Evolutionary conservation across 1,140 invertebrate species (phyloP).

Genomic region (Daktulosphaira vitifoliae): DNA sequence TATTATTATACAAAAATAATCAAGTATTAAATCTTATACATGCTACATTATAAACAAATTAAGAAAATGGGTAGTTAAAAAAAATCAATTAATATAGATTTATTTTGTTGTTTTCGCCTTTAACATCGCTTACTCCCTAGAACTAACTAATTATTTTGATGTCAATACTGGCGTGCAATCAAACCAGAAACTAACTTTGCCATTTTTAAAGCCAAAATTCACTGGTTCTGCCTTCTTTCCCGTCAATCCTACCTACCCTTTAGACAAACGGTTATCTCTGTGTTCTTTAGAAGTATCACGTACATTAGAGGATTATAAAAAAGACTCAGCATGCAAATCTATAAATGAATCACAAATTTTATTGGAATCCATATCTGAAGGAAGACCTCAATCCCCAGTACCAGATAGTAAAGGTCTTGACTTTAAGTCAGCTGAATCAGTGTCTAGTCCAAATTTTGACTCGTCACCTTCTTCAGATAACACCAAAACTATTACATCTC

Average conservation of each 20-base stretch:
- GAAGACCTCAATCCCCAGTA: conserved; percentile 42
- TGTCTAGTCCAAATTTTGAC: background rate
- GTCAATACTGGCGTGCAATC: too few species aligned
- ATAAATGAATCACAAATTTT: background rate
- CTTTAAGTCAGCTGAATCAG: background rate
- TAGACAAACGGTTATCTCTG: background rate
- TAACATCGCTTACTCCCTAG: too few species aligned
- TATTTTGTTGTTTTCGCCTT: too few species aligned
- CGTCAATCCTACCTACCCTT: background rate
- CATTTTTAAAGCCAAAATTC: conserved; percentile 23
- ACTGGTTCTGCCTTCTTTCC: conserved; percentile 28
- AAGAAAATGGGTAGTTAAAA: too few species aligned
- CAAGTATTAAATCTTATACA: too few species aligned
- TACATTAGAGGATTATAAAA: background rate
- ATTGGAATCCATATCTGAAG: conserved; percentile 15
- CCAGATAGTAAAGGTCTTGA: background rate
- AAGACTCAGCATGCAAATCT: background rate
- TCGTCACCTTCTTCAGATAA: background rate
- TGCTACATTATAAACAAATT: too few species aligned
- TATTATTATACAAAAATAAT: too few species aligned
- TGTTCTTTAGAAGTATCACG: conserved; percentile 20
- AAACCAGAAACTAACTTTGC: conserved; percentile 10
- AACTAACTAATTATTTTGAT: too few species aligned
- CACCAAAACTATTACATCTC: conserved; percentile 14
- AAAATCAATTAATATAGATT: too few species aligned